Evolutionary conservation across 2,797 vertebrate genomes (phyloP).

Genomic region (Micropoecilia bifurca): DNA sequence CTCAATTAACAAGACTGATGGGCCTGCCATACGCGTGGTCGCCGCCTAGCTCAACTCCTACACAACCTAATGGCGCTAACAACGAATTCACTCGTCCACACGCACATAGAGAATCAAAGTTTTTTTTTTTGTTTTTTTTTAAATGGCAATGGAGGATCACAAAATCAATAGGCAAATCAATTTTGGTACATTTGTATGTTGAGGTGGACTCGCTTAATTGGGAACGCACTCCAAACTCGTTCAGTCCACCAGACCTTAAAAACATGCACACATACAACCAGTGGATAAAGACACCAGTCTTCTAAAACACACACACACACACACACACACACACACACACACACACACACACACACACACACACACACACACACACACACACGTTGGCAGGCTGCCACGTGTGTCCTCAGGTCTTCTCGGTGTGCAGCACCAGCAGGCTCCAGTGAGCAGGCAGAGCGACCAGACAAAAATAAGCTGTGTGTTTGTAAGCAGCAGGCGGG

Average conservation of each 20-base stretch:
- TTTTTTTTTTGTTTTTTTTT: neutral
- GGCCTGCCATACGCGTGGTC: conserved; percentile 26
- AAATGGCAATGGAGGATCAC: conserved; percentile 25
- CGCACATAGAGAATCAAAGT: conserved; percentile 14
- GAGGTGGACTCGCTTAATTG: conserved; percentile 47
- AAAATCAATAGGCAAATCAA: conserved; percentile 62
- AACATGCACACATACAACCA: conserved; percentile 16
- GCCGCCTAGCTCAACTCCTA: conserved; percentile 13
- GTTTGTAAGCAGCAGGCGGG: conserved; percentile 62
- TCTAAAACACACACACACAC: conserved; percentile 47
- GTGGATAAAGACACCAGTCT: conserved; percentile 74
- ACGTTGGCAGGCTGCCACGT: conserved; percentile 70
- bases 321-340: neutral
- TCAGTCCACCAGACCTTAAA: conserved; percentile 33
- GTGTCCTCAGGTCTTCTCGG: conserved; percentile 65
- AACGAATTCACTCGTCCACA: conserved; percentile 11
- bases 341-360: neutral
- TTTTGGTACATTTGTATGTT: conserved; percentile 45
- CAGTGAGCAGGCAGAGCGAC: conserved; percentile 53
- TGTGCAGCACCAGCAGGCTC: conserved; percentile 59
- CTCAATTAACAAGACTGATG: conserved; percentile 64
- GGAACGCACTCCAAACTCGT: conserved; percentile 42
- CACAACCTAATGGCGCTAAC: conserved; percentile 5
- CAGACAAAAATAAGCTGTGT: conserved; percentile 68
- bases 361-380: conserved; percentile 10